These are phyloP conservation scores for Accipiter cooperii DNA, from an alignment of 2,113 vertebrate species.

Conservation along the genomic window DNA sequence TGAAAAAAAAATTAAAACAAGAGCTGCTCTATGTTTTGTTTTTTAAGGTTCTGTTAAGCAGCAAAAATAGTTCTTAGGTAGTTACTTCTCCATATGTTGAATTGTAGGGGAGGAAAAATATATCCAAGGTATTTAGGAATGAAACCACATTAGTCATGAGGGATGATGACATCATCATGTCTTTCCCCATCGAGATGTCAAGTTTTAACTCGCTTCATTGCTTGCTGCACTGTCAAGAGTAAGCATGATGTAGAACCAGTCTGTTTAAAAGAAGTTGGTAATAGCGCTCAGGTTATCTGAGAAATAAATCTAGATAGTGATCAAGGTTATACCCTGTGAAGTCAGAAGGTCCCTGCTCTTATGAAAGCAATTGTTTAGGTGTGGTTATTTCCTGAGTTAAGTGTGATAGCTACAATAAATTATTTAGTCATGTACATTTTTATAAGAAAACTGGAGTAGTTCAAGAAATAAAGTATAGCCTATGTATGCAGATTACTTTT, in stretches of 20 bases:
- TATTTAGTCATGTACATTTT: background rate
- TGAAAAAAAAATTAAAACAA: background rate
- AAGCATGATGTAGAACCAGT: background rate
- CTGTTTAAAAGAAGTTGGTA: background rate
- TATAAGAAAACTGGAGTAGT: background rate
- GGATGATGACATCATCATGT: background rate
- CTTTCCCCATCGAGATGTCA: background rate
- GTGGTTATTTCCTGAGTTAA: background rate
- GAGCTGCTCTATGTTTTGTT: background rate
- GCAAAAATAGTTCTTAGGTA: background rate
- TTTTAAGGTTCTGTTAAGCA: conserved; percentile 28
- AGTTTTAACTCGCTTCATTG: conserved; percentile 21
- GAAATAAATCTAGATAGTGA: background rate
- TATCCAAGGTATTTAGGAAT: background rate
- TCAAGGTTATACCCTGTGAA: background rate
- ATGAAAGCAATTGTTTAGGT: background rate
- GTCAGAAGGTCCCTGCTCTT: background rate
- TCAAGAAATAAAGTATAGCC: background rate
- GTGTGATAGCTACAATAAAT: background rate
- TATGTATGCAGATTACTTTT: background rate
- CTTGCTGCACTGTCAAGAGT: background rate
- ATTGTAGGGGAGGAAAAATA: conserved; percentile 21
- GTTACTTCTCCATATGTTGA: background rate
- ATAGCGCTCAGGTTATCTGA: background rate
- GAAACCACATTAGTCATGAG: background rate